Percentiles rank a stretch among this genome's conserved stretches.
These are phyloP conservation scores for Nasua narica DNA, from an alignment of 2,797 vertebrate genomes.

Conservation along the genomic window DNA sequence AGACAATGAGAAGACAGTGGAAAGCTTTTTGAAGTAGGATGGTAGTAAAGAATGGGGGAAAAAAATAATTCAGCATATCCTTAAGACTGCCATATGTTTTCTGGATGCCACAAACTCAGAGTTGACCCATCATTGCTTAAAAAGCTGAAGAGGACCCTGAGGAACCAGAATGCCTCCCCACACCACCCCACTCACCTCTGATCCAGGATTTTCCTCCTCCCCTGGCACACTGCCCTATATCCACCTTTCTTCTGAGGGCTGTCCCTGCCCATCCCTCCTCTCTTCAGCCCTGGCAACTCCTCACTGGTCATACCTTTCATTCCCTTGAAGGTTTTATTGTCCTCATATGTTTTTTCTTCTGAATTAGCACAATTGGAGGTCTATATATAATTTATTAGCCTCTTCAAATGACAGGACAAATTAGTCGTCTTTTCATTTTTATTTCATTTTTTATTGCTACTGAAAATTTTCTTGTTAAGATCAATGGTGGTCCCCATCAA, in stretches of 20 bases:
- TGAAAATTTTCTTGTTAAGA: neutral
- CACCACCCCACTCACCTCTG: neutral
- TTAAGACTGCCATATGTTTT: neutral
- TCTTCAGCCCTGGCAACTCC: neutral
- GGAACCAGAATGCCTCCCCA: neutral
- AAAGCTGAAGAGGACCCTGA: neutral
- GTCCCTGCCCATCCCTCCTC: neutral
- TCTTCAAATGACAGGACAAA: neutral
- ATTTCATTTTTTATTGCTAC: neutral
- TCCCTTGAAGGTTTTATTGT: neutral
- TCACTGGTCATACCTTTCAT: neutral
- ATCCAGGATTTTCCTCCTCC: neutral
- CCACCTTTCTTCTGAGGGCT: neutral
- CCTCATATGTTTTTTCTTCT: neutral
- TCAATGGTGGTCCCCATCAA: neutral
- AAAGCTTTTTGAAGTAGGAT: neutral
- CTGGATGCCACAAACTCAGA: neutral
- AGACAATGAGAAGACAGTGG: neutral
- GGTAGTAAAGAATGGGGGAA: neutral
- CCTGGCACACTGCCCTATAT: neutral
- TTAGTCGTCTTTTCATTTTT: neutral
- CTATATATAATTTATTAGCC: neutral
- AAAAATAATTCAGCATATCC: neutral
- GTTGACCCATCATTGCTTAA: neutral
- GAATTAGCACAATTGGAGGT: neutral